Base-by-base conservation (phyloP, 2,113 vertebrate genomes). In the Damaliscus lunatus region DNA sequence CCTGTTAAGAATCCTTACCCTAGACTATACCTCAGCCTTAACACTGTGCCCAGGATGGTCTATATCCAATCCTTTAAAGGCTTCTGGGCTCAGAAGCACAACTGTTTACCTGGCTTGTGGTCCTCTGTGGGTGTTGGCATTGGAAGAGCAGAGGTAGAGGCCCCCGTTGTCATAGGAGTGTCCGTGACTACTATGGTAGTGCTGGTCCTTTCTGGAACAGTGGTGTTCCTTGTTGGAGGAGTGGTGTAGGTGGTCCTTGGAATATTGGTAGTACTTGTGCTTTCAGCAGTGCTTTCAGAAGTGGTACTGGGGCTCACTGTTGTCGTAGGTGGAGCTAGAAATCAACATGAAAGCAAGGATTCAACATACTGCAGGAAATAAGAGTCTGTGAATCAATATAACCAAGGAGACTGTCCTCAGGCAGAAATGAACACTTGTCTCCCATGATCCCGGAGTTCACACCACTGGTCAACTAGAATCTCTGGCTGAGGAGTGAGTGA, bases 71-170 rank as follows among this genome's bases (percentile, higher is more conserved):
- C 36, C 21, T 74, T 74, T 74, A 25, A 40, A 40, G 67, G 21
- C 5, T 74, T 74, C 67, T 40, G 36, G 67, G 67, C 67, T 74
- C 36, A 25, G 67, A 74, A 91, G 23, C 84, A 85, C 36, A n/a
- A 7, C 13, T 23, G 2, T 52, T 92, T 97, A 97, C 96, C 98
- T 97, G 92, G 29, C 7, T 36, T 40, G 33, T n/a, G 15, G 19
- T 27, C 96, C 46, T 29, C 29, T 2, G 11, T 94, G 14, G 88
- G 16, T 57, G 19, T 1, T 52, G 78, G 60, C 5, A 0, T 77
- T 90, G 40, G 50, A 91, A 55, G 31, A 52, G 46, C 23, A n/a
- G 88, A 85, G 1, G 90, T 31, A 4, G 43, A 82, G 16, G 36
- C n/a, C 0, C 1, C 36, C 71, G 53, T 7, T 31, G 33, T 67